Percentiles rank a stretch among this genome's conserved stretches.
phyloP scores from a whole-genome alignment of 2,797 vertebrate genomes.

The Trachops cirrhosus region DNA sequence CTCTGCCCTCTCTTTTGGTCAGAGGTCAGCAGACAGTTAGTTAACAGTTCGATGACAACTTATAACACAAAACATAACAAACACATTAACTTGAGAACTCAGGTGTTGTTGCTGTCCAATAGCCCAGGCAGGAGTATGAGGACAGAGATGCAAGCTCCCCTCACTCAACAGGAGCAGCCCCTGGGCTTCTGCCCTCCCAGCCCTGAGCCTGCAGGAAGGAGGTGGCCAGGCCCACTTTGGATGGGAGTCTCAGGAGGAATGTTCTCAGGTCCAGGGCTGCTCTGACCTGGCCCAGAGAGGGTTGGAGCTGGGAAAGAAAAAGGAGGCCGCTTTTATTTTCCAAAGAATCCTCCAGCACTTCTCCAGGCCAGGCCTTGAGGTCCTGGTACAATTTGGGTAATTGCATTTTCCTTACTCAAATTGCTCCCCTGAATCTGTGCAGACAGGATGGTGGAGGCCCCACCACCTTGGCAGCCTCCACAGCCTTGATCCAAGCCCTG shows the following conservation, averaged over 20 bases:
- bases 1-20: background rate
- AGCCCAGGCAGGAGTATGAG: background rate
- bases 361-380: slow-evolving; percentile 19
- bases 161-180: background rate
- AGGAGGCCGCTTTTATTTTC: background rate
- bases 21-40: background rate
- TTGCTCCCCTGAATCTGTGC: slow-evolving; percentile 47
- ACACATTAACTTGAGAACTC: background rate
- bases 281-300: background rate
- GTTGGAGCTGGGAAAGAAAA: background rate
- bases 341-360: slow-evolving; percentile 27
- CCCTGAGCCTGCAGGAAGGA: background rate
- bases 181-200: background rate
- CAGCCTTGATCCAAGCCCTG: background rate
- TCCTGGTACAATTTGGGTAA: slow-evolving; percentile 64
- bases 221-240: background rate
- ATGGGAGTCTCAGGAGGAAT: background rate
- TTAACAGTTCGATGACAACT: background rate
- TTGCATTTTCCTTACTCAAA: slow-evolving; percentile 62
- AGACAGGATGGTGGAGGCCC: background rate
- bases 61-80: background rate
- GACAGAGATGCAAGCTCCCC: background rate
- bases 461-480: background rate
- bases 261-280: slow-evolving; percentile 13
- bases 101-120: background rate